These are phyloP conservation scores for Ypsolopha sequella DNA, from an alignment of 2,888 invertebrate species.

Conservation along the genomic window DNA sequence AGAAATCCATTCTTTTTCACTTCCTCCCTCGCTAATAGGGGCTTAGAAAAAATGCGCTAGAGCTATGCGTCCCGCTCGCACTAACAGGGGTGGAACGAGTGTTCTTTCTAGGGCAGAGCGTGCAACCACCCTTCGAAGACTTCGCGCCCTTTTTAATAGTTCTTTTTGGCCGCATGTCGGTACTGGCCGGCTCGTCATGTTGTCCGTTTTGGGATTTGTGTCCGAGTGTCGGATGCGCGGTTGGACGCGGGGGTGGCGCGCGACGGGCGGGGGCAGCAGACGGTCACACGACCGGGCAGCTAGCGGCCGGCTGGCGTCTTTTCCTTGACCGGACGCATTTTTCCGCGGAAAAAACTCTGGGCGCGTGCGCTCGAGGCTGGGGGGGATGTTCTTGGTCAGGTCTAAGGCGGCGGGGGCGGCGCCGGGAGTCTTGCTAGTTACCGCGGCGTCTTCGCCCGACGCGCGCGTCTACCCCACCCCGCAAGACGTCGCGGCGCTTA, in stretches of 20 bases:
- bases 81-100: constrained; percentile 38
- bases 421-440: constrained; percentile 67
- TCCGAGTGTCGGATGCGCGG: constrained; percentile 21
- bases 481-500: constrained; percentile 68
- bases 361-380: constrained; percentile 62
- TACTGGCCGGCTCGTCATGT: constrained; percentile 20
- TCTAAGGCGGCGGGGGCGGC: constrained; percentile 68
- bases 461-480: constrained; percentile 68
- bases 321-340: constrained; percentile 68
- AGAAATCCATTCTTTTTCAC: constrained; percentile 66
- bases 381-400: constrained; percentile 66
- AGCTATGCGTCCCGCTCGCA: constrained; percentile 53
- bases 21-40: constrained; percentile 65
- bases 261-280: constrained; percentile 16
- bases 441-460: constrained; percentile 66
- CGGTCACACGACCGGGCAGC: constrained; percentile 24
- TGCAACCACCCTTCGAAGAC: constrained; percentile 19
- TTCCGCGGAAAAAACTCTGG: constrained; percentile 68
- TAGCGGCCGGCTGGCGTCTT: constrained; percentile 50
- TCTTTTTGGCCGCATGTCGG: constrained; percentile 33
- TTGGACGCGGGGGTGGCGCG: constrained; percentile 17
- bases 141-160: constrained; percentile 65
- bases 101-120: constrained; percentile 36
- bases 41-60: constrained; percentile 65
- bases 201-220: constrained; percentile 25